Evolutionary conservation across 2,797 vertebrate species (phyloP), one percentile per base, ranked within the genome.

Genomic region (Otus scops): DNA sequence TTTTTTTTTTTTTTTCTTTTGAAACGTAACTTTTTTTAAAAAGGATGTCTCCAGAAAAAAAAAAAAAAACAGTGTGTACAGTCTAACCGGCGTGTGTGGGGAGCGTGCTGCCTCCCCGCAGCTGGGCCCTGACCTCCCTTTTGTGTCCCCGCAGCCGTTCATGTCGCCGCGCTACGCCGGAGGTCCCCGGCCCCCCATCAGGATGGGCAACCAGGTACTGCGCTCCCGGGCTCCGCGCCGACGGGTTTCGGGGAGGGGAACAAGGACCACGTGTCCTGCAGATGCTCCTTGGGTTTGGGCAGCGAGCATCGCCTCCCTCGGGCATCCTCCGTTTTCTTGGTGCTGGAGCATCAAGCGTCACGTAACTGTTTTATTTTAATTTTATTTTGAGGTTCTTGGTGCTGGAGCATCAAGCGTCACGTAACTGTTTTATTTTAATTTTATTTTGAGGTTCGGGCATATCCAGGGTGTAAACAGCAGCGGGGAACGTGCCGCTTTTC

Each of bases 91-190:
- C 47, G 43, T 95, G 96, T 41, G 80, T 76, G 96, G 96, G 96
- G 93, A 96, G 84, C 27, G 75, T 87, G 94, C 97, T 95, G 95
- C 95, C 97, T 97, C 93, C 96, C 94, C 85, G 92, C 97, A n/a
- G 95, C 89, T 57, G 91, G 60, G 93, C 92, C 92, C 95, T 98
- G 84, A 98, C 97, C 97, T 95, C 57, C 54, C 59, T 96, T 97
- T 97, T 97, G 98, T 98, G 93, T 97, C 96, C 94, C 98, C 97
- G 3, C 98, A 99, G 99, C 99, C 99, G 89, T 99, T 99, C 98
- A 99, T 99, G 99, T 99, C 99, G 7, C 99, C 99, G 87, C 98
- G 99, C 96, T 99, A 99, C 27, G 99, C 99, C 86, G 99, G 99
- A 97, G 99, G 99, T 93, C 99, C 99, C 77, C 98, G 99, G 98